These are phyloP conservation scores for Glomeris maerens DNA, from an alignment of 1,140 invertebrate genomes.

Conservation along the genomic window DNA sequence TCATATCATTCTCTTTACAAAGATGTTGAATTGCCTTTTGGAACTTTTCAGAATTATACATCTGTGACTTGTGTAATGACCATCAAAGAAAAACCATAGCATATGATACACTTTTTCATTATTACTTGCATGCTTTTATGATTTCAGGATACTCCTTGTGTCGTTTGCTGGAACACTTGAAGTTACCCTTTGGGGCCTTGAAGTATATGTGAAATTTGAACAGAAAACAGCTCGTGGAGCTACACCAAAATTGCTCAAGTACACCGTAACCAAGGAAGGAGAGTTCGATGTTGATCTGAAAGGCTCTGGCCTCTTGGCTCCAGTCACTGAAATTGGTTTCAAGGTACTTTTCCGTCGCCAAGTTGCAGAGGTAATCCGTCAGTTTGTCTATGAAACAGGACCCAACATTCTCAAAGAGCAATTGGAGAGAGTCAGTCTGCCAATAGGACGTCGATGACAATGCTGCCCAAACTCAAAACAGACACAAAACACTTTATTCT, in stretches of 20 bases:
- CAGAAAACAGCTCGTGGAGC: not conserved
- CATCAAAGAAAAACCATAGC: not conserved
- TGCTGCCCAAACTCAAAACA: too few species aligned
- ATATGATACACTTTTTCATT: not conserved
- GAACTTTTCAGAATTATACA: too few species aligned
- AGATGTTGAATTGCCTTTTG: too few species aligned
- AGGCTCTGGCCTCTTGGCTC: slow-evolving; percentile 1
- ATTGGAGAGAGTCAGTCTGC: slow-evolving; percentile 1
- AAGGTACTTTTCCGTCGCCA: not conserved
- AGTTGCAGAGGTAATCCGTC: not conserved
- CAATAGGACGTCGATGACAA: too few species aligned
- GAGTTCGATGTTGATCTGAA: not conserved
- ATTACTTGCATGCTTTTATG: too few species aligned
- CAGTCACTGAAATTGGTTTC: slow-evolving; percentile 1
- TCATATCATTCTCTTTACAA: too few species aligned
- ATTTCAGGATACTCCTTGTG: not conserved
- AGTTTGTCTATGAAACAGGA: not conserved
- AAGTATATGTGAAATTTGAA: not conserved
- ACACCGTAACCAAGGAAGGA: not conserved
- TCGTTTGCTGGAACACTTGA: not conserved
- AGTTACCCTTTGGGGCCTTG: not conserved
- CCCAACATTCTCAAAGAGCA: not conserved
- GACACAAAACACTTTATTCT: too few species aligned
- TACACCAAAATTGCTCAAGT: not conserved
- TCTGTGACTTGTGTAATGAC: not conserved